Base-by-base conservation (phyloP, 2,888 invertebrate genomes). In the Acrobasis repandana region DNA sequence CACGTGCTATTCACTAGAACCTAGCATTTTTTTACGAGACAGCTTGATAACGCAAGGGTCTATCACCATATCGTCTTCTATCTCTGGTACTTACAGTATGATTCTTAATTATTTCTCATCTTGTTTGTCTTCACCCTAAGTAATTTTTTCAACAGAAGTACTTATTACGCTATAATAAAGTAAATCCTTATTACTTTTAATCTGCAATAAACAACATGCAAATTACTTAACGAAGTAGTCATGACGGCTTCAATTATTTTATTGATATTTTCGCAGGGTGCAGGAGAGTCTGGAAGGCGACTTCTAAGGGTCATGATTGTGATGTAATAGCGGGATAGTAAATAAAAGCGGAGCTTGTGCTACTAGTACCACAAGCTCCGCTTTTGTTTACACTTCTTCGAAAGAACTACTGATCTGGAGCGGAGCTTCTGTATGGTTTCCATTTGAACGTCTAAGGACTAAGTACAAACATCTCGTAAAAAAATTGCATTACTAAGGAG, bases 221-320 rank as follows among this genome's bases (percentile, higher is more conserved):
- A 54, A 54, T 54, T 54, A 54, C 54, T 43, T 43, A 20, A 28
- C 33, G 54, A 43, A 34, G 36, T 36, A 54, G 54, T 54, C 54
- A n/a, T 9, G 16, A 54, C 14, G 38, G 38, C 54, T 18, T 9
- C 38, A 20, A 18, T 20, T 54, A 20, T 54, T 54, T 54, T 54
- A 54, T 54, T 38, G 54, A 38, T 54, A 54, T 38, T 38, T 43
- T 20, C 36, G 38, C 52, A 18, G 54, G 18, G 54, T 54, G 54
- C 38, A 38, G 11, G 38, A 38, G 54, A 43, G 54, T 54, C 54
- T 20, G 54, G 38, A 38, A 38, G 43, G 9, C 11, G 38, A n/a
- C 6, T 0, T n/a, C 5, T 43, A 14, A 43, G 43, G n/a, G 14
- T 14, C n/a, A 5, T 43, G 43, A 14, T n/a, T 4, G 38, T 38